These are phyloP conservation scores for Tenualosa ilisha DNA, from an alignment of 2,797 vertebrate genomes.

Conservation along the genomic window DNA sequence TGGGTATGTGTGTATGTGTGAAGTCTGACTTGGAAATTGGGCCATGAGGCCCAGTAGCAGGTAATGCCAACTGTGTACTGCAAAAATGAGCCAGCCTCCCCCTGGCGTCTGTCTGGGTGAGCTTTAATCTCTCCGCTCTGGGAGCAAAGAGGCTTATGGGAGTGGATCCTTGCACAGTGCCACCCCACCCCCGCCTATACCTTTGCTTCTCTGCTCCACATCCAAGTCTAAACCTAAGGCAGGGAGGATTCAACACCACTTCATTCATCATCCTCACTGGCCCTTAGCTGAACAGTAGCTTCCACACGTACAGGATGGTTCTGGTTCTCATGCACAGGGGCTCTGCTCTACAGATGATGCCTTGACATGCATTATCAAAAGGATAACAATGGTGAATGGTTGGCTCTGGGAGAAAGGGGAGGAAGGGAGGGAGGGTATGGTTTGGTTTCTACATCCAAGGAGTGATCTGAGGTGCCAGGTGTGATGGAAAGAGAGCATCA, in stretches of 20 bases:
- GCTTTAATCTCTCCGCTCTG: slow-evolving; percentile 49
- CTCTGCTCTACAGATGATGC: background rate
- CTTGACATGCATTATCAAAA: background rate
- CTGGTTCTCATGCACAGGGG: background rate
- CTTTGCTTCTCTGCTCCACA: background rate
- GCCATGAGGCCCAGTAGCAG: slow-evolving; percentile 19
- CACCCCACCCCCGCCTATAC: background rate
- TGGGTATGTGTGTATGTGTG: too few species aligned
- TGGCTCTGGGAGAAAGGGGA: background rate
- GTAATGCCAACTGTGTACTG: background rate
- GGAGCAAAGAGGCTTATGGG: slow-evolving; percentile 52
- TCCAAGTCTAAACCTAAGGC: background rate
- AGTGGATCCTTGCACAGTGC: slow-evolving; percentile 1
- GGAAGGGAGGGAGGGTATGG: background rate
- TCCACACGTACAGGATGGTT: background rate
- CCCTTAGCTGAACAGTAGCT: background rate
- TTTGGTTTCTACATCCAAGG: background rate
- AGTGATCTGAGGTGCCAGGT: background rate
- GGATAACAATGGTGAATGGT: background rate
- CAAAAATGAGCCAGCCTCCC: slow-evolving; percentile 17
- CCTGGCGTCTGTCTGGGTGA: slow-evolving; percentile 36
- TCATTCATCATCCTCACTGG: background rate
- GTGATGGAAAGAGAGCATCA: background rate
- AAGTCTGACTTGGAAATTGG: background rate
- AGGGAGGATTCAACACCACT: background rate